Conservation (phyloP, 2,113 vertebrate species). For the Alces alces region DNA sequence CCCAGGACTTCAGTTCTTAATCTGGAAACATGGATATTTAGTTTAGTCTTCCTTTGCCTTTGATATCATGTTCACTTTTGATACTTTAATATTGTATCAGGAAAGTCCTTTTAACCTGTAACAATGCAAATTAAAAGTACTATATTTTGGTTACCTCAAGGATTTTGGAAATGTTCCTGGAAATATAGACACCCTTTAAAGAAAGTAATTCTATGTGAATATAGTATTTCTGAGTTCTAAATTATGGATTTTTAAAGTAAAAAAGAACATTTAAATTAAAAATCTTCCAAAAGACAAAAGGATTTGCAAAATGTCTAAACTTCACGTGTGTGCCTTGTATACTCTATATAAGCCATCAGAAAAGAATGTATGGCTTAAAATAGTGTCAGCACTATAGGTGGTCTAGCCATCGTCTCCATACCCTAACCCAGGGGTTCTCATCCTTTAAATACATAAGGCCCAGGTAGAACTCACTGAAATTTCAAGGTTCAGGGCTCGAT, state of each 20-base stretch:
- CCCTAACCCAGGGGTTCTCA: not conserved
- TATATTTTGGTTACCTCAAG: not conserved
- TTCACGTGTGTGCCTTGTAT: not conserved
- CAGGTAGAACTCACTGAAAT: not conserved
- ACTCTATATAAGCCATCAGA: not conserved
- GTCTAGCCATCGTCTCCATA: not conserved
- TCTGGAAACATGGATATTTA: not conserved
- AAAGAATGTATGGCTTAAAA: not conserved
- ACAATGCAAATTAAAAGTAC: not conserved
- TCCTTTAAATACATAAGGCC: not conserved
- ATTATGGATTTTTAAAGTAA: not conserved
- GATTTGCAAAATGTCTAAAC: not conserved
- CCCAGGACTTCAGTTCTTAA: not conserved
- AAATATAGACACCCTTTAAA: not conserved
- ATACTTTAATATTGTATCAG: not conserved
- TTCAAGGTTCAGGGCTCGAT: not conserved
- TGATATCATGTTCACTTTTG: not conserved
- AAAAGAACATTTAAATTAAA: not conserved
- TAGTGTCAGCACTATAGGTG: not conserved
- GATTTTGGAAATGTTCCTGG: not conserved
- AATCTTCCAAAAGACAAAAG: not conserved
- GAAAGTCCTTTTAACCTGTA: not conserved
- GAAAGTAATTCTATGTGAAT: not conserved
- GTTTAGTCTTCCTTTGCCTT: conserved; percentile 36
- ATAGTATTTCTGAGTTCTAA: conserved; percentile 17